Base-by-base conservation (phyloP, 2,888 invertebrate species). In the Dione vanillae region DNA sequence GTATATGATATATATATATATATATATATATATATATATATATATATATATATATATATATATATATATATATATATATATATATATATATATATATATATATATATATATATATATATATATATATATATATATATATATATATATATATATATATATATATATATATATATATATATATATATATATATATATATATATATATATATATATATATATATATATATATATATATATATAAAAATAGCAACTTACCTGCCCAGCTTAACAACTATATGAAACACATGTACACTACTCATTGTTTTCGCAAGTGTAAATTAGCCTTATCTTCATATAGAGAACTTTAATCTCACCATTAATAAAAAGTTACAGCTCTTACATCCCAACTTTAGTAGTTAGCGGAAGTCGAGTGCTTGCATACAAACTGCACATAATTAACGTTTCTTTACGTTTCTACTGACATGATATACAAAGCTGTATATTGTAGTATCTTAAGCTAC, bases 351-450 rank as follows among this genome's bases (percentile, higher is more conserved):
- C 12, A 47, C 27, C 43, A 58, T 43, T 35, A 58, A 37, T 54
- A 52, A 68, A 68, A 61, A 61, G 20, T 45, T 62, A 14, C 10
- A 43, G 16, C 40, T 51, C 51, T 43, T 61, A 27, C 51, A 14
- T 43, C 27, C 61, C 41, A 52, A 68, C 35, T 62, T 68, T 10
- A 45, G 68, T 62, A 68, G 59, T 62, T 43, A 68, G 40, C 27
- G 51, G 40, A 40, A 61, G 51, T 62, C 27, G 52, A 62, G 61
- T 14, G 35, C 52, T 16, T 52, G 61, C 51, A 62, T 68, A 61
- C 35, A 51, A 68, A 68, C 61, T 61, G n/a, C 43, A 61, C 43
- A 45, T 61, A 43, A 61, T 61, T 45, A 61, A 27, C n/a, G n/a
- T 35, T 61, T 10, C 35, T 61, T 45, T 43, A n/a, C n/a, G 14